Conservation (phyloP, 64 coral and sea anemone species). For the Stylophora pistillata region DNA sequence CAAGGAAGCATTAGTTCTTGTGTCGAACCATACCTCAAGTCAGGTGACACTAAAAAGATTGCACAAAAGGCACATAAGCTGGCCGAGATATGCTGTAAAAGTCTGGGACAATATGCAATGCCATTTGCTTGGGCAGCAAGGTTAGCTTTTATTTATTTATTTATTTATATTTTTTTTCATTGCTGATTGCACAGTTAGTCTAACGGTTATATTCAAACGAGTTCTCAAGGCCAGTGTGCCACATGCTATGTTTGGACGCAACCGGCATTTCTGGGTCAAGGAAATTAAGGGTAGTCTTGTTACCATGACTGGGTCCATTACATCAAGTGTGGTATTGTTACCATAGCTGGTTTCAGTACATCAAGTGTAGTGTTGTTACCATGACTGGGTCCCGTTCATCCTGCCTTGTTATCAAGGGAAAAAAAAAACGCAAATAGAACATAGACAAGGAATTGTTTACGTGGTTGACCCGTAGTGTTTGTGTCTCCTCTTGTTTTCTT, state of each 20-base stretch:
- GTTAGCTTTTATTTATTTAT: slow-evolving; percentile 36
- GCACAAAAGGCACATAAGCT: slow-evolving; percentile 78
- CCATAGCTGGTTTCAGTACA: too few species aligned
- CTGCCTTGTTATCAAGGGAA: too few species aligned
- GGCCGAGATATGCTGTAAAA: slow-evolving; percentile 92
- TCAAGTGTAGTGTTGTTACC: too few species aligned
- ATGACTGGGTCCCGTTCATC: too few species aligned
- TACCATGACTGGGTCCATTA: too few species aligned
- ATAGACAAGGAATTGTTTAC: too few species aligned
- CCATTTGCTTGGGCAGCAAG: slow-evolving; percentile 88
- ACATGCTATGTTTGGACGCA: neutral
- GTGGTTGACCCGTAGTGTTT: too few species aligned
- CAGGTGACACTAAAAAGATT: slow-evolving; percentile 84
- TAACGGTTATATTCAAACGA: neutral
- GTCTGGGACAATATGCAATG: slow-evolving; percentile 79
- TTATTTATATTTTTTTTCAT: neutral
- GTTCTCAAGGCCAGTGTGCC: neutral
- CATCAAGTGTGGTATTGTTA: too few species aligned
- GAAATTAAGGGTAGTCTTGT: too few species aligned
- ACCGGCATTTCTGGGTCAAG: too few species aligned
- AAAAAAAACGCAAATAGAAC: too few species aligned
- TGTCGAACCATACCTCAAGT: slow-evolving; percentile 93
- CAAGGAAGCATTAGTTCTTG: slow-evolving; percentile 87
- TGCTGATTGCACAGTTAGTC: neutral
- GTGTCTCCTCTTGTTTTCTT: too few species aligned